These are phyloP conservation scores for Andrena minutula DNA, from an alignment of 2,888 invertebrate genomes.

Conservation along the genomic window DNA sequence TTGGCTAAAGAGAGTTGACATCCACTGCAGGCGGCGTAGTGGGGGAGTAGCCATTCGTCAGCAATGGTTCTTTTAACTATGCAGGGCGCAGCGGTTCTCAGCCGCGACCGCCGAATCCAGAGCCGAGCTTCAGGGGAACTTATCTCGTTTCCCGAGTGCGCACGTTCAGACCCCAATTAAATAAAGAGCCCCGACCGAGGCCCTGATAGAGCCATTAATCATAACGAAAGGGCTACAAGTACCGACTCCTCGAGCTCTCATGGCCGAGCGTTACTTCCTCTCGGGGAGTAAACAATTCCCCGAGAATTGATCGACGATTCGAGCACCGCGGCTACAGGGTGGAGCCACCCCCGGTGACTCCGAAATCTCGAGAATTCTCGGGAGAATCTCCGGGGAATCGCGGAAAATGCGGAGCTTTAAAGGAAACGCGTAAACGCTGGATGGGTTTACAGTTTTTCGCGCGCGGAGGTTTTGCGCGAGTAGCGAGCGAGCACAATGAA, in stretches of 20 bases:
- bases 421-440: neutral
- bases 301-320: conserved; percentile 28
- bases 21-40: neutral
- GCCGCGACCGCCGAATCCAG: neutral
- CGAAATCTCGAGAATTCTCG: conserved; percentile 14
- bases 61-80: conserved; percentile 47
- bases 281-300: conserved; percentile 21
- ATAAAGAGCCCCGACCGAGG: conserved; percentile 23
- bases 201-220: conserved; percentile 40
- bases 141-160: neutral
- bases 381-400: neutral
- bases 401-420: conserved; percentile 12
- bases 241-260: conserved; percentile 13
- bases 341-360: neutral
- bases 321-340: neutral
- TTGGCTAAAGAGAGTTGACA: conserved; percentile 15
- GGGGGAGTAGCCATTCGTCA: conserved; percentile 50
- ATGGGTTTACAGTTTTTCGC: neutral
- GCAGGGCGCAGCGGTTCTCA: conserved; percentile 44
- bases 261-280: conserved; percentile 18
- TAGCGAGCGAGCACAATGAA: conserved; percentile 35
- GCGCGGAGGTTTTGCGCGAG: conserved; percentile 7
- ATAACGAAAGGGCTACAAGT: conserved; percentile 7
- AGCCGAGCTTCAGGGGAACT: neutral
- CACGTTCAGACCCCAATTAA: conserved; percentile 30